Conservation (phyloP, 2,888 invertebrate genomes). For the Endotricha flammealis region DNA sequence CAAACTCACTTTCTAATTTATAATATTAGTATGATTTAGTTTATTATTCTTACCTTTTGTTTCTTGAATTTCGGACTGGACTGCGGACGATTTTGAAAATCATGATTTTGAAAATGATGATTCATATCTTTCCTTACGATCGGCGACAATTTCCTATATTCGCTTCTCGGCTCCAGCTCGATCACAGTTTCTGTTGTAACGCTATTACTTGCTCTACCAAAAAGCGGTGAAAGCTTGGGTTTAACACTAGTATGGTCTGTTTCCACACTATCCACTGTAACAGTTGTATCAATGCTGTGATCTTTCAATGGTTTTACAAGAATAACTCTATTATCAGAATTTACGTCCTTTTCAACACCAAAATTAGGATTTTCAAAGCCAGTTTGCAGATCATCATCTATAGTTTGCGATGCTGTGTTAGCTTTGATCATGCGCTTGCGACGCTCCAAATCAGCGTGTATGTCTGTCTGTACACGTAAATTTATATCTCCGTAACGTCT, state of each 20-base stretch:
- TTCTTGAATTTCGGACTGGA: conserved; percentile 54
- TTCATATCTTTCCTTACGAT: conserved; percentile 49
- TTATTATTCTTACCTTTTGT: too few species aligned
- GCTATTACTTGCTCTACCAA: conserved; percentile 49
- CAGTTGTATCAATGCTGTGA: conserved; percentile 57
- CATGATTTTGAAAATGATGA: too few species aligned
- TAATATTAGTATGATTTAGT: too few species aligned
- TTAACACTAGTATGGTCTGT: conserved; percentile 47
- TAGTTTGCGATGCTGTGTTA: conserved; percentile 50
- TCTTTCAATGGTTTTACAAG: conserved; percentile 56
- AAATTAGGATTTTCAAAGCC: conserved; percentile 72
- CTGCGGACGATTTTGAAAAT: conserved; percentile 62
- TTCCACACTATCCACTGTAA: conserved; percentile 61
- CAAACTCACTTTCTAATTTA: too few species aligned
- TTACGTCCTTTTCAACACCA: conserved; percentile 27
- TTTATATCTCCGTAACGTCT: conserved; percentile 81
- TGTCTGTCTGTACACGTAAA: conserved; percentile 81
- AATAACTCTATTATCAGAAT: conserved; percentile 45
- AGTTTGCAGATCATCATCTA: conserved; percentile 65
- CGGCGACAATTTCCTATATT: conserved; percentile 65
- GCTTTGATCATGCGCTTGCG: conserved; percentile 56
- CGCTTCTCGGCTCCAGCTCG: conserved; percentile 61
- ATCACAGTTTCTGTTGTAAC: conserved; percentile 48
- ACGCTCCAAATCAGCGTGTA: conserved; percentile 74
- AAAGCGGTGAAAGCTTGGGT: conserved; percentile 64